These are phyloP conservation scores for Tetraodon nigroviridis DNA, from an alignment of 2,113 vertebrate genomes.

Conservation along the genomic window DNA sequence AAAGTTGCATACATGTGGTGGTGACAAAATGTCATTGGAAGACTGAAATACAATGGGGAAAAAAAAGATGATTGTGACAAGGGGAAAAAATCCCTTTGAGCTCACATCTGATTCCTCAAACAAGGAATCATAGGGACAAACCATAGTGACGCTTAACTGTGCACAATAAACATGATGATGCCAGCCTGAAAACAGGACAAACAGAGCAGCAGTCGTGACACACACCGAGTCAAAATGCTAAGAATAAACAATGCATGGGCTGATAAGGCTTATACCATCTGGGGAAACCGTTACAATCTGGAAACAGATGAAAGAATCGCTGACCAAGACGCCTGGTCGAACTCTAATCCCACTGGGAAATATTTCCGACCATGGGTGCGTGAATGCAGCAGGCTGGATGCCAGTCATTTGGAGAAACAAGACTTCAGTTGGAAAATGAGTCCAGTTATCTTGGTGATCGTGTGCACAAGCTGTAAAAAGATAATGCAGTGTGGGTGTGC, in stretches of 20 bases:
- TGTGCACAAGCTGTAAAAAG: background rate
- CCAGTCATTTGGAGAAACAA: conserved; percentile 2
- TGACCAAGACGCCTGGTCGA: conserved; percentile 2
- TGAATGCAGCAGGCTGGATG: conserved; percentile 39
- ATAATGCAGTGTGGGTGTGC: conserved; percentile 45
- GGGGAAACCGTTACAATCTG: conserved; percentile 22
- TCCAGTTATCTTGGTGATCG: background rate
- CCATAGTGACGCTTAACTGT: background rate
- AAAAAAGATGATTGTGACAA: too few species aligned
- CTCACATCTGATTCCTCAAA: too few species aligned
- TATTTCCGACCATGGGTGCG: conserved; percentile 6
- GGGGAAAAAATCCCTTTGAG: too few species aligned
- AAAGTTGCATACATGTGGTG: too few species aligned
- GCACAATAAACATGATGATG: conserved; percentile 11
- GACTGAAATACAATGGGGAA: too few species aligned
- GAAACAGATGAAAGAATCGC: background rate
- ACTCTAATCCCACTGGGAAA: conserved; percentile 26
- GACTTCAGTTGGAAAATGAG: background rate
- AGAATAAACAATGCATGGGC: conserved; percentile 42
- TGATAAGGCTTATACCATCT: conserved; percentile 36
- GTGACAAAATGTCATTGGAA: too few species aligned
- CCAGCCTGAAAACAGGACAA: conserved; percentile 48
- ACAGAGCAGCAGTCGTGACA: conserved; percentile 33
- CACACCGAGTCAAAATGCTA: conserved; percentile 6
- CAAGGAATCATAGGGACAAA: background rate